Percentiles rank a stretch among this genome's conserved stretches.
These are phyloP conservation scores for Dascillus cervinus DNA, from an alignment of 2,888 invertebrate genomes.

Conservation along the genomic window DNA sequence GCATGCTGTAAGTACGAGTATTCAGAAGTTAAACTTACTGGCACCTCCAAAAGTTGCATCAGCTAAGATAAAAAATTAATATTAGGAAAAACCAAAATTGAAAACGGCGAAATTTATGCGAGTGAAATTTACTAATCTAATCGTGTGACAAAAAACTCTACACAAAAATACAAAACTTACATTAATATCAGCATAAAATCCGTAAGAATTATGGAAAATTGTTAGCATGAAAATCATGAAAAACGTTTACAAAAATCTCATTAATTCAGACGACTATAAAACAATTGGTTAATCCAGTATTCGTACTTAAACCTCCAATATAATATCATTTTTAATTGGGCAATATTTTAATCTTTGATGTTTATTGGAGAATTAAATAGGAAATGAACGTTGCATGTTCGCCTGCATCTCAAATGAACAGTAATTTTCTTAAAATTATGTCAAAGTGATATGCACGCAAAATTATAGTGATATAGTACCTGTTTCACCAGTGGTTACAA, in stretches of 20 bases:
- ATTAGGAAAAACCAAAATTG: slow-evolving; percentile 1
- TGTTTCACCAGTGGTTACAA: slow-evolving; percentile 94
- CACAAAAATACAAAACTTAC: slow-evolving; percentile 35
- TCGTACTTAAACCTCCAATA: too few species aligned
- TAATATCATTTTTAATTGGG: too few species aligned
- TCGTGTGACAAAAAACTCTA: slow-evolving; percentile 28
- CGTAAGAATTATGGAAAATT: slow-evolving; percentile 26
- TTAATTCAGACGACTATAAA: neutral
- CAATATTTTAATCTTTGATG: too few species aligned
- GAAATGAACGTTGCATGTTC: too few species aligned
- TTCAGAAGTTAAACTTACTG: slow-evolving; percentile 45
- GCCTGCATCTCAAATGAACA: too few species aligned
- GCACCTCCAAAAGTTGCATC: slow-evolving; percentile 48
- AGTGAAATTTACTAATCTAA: too few species aligned
- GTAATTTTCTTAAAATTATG: too few species aligned
- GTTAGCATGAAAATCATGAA: slow-evolving; percentile 31
- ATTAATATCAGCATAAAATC: slow-evolving; percentile 32
- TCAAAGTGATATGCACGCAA: too few species aligned
- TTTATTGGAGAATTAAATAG: too few species aligned
- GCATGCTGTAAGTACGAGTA: too few species aligned
- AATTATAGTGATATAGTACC: slow-evolving; percentile 62
- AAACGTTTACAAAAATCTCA: neutral
- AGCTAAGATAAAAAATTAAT: slow-evolving; percentile 28
- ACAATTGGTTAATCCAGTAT: too few species aligned
- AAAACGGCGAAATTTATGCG: slow-evolving; percentile 9